These are phyloP conservation scores for Amphiura filiformis DNA, from an alignment of 35 echinoderm and acorn worm species.

Conservation along the genomic window DNA sequence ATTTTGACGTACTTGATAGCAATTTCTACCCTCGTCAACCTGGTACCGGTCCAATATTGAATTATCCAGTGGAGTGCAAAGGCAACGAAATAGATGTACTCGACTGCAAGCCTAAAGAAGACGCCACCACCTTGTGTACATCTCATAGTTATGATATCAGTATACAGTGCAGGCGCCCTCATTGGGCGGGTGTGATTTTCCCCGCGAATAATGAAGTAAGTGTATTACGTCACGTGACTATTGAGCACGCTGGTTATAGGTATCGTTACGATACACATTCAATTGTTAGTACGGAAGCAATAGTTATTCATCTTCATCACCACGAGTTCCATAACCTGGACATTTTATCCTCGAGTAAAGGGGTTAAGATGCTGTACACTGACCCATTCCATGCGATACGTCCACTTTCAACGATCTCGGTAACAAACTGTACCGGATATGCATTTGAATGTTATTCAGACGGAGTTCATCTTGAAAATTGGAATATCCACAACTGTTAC, in stretches of 20 bases:
- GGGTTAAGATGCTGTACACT: not conserved
- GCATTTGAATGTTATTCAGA: not conserved
- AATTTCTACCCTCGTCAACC: not conserved
- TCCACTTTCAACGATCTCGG: not conserved
- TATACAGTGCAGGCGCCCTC: not conserved
- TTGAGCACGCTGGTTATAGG: not conserved
- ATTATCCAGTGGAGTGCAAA: not conserved
- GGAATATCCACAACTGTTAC: not conserved
- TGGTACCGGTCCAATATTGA: not conserved
- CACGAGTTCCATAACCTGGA: not conserved
- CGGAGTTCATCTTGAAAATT: not conserved
- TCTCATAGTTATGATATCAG: not conserved
- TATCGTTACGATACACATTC: not conserved
- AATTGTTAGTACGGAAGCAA: not conserved
- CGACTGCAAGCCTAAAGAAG: not conserved
- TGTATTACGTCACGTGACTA: not conserved
- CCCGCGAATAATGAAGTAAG: not conserved
- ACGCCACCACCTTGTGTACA: not conserved
- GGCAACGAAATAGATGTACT: not conserved
- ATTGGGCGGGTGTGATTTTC: not conserved
- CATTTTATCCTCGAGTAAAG: not conserved
- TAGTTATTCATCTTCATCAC: not conserved
- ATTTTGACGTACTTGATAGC: not conserved
- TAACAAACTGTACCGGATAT: not conserved
- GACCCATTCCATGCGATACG: not conserved